Conservation (phyloP, 2,797 vertebrate genomes). For the Rhinogobio ventralis region DNA sequence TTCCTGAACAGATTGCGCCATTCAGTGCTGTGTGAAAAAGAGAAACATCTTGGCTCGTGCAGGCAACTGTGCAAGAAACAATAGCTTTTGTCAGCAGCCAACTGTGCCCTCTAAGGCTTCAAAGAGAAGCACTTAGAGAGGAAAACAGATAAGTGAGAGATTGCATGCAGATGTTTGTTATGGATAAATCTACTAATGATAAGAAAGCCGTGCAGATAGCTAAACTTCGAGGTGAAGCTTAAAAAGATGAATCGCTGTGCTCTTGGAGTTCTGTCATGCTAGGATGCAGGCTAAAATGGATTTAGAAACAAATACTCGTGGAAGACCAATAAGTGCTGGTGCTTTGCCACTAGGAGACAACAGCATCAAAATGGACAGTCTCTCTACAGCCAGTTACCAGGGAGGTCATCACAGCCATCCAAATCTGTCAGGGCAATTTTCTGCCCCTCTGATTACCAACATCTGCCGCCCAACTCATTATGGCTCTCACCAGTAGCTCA, state of each 20-base stretch:
- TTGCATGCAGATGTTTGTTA: not conserved
- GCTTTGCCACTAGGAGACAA: slow-evolving; percentile 7
- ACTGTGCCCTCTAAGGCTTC: slow-evolving; percentile 34
- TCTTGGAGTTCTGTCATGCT: not conserved
- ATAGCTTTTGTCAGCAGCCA: slow-evolving; percentile 51
- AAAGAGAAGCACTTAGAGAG: slow-evolving; percentile 7
- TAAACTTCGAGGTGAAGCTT: slow-evolving; percentile 16
- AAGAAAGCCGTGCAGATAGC: slow-evolving; percentile 16
- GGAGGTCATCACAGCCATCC: slow-evolving; percentile 50
- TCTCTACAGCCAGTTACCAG: slow-evolving; percentile 31
- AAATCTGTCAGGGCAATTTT: slow-evolving; percentile 54
- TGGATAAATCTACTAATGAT: slow-evolving; percentile 30
- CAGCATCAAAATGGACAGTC: slow-evolving; percentile 16
- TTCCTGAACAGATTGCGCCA: slow-evolving; percentile 29
- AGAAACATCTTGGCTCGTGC: slow-evolving; percentile 28
- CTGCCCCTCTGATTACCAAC: slow-evolving; percentile 28
- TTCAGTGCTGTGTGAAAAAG: slow-evolving; percentile 19
- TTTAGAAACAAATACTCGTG: not conserved
- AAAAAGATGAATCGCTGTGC: not conserved
- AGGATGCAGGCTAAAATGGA: slow-evolving; percentile 8
- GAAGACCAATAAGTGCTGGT: slow-evolving; percentile 3
- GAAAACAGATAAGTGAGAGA: slow-evolving; percentile 25
- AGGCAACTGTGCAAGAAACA: slow-evolving; percentile 38
- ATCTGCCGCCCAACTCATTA: slow-evolving; percentile 41
- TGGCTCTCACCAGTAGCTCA: slow-evolving; percentile 38